These are phyloP conservation scores for Zalophus californianus DNA, from an alignment of 2,797 vertebrate genomes.

Conservation along the genomic window DNA sequence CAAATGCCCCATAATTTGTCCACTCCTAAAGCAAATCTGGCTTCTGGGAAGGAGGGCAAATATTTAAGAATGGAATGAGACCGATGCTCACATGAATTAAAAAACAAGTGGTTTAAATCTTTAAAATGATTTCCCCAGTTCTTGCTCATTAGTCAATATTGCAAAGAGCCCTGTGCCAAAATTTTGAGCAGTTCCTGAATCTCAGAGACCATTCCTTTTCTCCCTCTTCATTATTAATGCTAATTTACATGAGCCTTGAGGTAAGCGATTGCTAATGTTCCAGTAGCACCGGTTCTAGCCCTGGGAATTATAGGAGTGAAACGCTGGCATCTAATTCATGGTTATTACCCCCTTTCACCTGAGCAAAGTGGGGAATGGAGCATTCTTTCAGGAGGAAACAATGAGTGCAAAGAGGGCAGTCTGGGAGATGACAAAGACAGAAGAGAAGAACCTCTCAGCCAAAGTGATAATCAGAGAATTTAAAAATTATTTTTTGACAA, in stretches of 20 bases:
- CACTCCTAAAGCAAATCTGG: constrained; percentile 85
- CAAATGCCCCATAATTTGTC: constrained; percentile 88
- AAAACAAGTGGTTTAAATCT: constrained; percentile 85
- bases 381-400: constrained; percentile 76
- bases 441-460: constrained; percentile 71
- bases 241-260: constrained; percentile 68
- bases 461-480: constrained; percentile 84
- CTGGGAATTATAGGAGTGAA: not conserved
- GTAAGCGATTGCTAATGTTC: constrained; percentile 67
- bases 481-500: constrained; percentile 84
- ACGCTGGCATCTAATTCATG: constrained; percentile 50
- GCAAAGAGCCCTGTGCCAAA: constrained; percentile 71
- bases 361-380: constrained; percentile 41
- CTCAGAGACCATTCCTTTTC: constrained; percentile 61
- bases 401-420: constrained; percentile 67
- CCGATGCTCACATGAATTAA: constrained; percentile 76
- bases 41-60: constrained; percentile 86
- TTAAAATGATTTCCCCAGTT: constrained; percentile 84
- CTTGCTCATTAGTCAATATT: constrained; percentile 86
- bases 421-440: constrained; percentile 72
- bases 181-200: constrained; percentile 74
- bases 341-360: constrained; percentile 63
- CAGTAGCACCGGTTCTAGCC: not conserved
- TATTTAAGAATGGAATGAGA: constrained; percentile 89
- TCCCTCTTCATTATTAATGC: constrained; percentile 75